These are phyloP conservation scores for Rhagophthalmus giganteus DNA, from an alignment of 2,888 invertebrate species.

Conservation along the genomic window DNA sequence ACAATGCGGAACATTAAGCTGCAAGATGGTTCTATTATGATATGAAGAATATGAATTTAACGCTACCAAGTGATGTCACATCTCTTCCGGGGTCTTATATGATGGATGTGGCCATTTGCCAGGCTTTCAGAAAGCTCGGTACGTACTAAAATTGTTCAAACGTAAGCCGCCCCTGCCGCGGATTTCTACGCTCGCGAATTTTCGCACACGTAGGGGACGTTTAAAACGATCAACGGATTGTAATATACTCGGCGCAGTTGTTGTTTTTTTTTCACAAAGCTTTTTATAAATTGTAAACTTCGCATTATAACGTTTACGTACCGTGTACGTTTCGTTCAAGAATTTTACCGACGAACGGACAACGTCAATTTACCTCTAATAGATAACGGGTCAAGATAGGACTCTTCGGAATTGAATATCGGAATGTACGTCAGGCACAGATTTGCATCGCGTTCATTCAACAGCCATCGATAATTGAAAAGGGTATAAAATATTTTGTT, in stretches of 20 bases:
- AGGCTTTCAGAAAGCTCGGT: conserved; percentile 11
- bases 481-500: too few relatives aligned
- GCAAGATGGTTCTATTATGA: background rate
- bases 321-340: too few relatives aligned
- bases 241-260: conserved; percentile 11
- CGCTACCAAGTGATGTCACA: conserved; percentile 11
- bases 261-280: too few relatives aligned
- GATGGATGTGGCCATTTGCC: conserved; percentile 26
- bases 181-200: conserved; percentile 1
- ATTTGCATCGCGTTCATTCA: too few relatives aligned
- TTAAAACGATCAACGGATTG: conserved; percentile 2
- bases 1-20: background rate
- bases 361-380: too few relatives aligned
- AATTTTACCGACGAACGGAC: too few relatives aligned
- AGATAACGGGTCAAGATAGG: too few relatives aligned
- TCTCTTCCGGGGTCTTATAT: conserved; percentile 23
- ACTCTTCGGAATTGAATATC: too few relatives aligned
- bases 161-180: conserved; percentile 7
- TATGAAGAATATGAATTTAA: background rate
- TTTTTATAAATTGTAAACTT: too few relatives aligned
- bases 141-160: conserved; percentile 8
- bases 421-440: too few relatives aligned
- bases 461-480: too few relatives aligned
- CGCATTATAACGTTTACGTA: too few relatives aligned
- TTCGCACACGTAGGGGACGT: conserved; percentile 3